phyloP scores from a whole-genome alignment of 2,888 invertebrate genomes.

The Parascotia fuliginaria region DNA sequence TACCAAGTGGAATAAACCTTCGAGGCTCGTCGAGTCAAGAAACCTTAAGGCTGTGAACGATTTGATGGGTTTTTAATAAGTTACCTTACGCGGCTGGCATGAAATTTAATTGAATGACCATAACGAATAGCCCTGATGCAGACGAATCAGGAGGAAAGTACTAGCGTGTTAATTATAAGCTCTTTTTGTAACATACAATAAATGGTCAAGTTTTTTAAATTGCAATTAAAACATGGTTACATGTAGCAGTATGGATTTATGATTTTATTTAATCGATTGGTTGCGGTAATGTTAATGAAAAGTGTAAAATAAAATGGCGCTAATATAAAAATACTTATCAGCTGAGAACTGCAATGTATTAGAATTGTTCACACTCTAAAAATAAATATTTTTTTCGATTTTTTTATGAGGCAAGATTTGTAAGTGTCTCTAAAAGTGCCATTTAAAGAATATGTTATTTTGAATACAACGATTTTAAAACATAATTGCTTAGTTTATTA shows the following conservation, averaged over 20 bases:
- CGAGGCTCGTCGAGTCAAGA: slow-evolving; percentile 32
- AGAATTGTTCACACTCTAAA: no score
- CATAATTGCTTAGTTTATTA: no score
- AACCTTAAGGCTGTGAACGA: slow-evolving; percentile 55
- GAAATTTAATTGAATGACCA: slow-evolving; percentile 57
- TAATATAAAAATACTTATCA: not conserved
- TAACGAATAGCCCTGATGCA: slow-evolving; percentile 35
- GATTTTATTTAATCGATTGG: slow-evolving; percentile 2
- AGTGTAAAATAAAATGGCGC: not conserved
- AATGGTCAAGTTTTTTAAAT: not conserved
- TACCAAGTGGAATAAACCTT: slow-evolving; percentile 46
- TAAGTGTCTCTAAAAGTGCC: no score
- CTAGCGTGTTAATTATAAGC: slow-evolving; percentile 40
- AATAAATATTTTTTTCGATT: no score
- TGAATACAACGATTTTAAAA: no score
- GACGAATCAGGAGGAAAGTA: slow-evolving; percentile 29
- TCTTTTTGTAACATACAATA: slow-evolving; percentile 14
- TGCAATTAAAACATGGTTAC: slow-evolving; percentile 4
- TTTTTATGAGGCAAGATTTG: no score
- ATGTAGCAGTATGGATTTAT: slow-evolving; percentile 1
- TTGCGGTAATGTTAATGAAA: not conserved
- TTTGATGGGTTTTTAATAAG: slow-evolving; percentile 66
- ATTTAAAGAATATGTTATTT: no score
- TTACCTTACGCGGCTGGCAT: slow-evolving; percentile 48
- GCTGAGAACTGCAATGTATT: no score